Conservation (phyloP, 1,140 invertebrate species). For the Pachypsylla venusta region DNA sequence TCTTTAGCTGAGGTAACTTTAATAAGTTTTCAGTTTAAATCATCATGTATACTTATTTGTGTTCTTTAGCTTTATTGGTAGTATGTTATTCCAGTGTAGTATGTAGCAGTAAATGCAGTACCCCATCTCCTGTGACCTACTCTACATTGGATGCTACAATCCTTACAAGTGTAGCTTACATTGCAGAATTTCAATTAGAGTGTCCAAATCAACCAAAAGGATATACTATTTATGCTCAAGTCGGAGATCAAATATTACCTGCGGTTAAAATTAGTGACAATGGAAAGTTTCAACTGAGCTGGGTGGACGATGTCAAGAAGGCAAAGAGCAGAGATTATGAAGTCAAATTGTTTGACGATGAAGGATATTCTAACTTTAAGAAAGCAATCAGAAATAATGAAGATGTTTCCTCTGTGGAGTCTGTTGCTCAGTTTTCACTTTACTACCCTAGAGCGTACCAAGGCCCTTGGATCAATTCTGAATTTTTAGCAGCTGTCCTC, state of each 20-base stretch:
- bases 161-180: conserved; percentile 63
- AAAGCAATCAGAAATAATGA: conserved; percentile 55
- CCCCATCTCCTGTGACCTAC: conserved; percentile 40
- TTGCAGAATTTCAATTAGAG: conserved; percentile 54
- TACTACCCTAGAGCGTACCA: conserved; percentile 75
- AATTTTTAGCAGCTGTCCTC: conserved; percentile 66
- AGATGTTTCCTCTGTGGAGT: conserved; percentile 47
- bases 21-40: not conserved
- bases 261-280: conserved; percentile 54
- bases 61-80: not conserved
- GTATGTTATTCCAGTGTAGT: not conserved
- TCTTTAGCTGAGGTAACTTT: not conserved
- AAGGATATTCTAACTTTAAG: conserved; percentile 66
- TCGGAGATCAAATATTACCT: conserved; percentile 62
- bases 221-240: conserved; percentile 67
- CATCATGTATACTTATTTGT: conserved; percentile 5
- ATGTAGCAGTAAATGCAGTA: conserved; percentile 28
- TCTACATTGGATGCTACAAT: conserved; percentile 83
- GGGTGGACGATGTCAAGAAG: conserved; percentile 72
- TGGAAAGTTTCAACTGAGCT: conserved; percentile 74
- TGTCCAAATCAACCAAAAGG: conserved; percentile 46
- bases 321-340: conserved; percentile 60
- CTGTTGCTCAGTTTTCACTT: conserved; percentile 56
- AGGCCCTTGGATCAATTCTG: conserved; percentile 82
- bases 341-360: conserved; percentile 78